Percentiles rank a stretch among this genome's conserved stretches.
These are phyloP conservation scores for Cephus nigrinus DNA, from an alignment of 2,888 invertebrate genomes.

Conservation along the genomic window DNA sequence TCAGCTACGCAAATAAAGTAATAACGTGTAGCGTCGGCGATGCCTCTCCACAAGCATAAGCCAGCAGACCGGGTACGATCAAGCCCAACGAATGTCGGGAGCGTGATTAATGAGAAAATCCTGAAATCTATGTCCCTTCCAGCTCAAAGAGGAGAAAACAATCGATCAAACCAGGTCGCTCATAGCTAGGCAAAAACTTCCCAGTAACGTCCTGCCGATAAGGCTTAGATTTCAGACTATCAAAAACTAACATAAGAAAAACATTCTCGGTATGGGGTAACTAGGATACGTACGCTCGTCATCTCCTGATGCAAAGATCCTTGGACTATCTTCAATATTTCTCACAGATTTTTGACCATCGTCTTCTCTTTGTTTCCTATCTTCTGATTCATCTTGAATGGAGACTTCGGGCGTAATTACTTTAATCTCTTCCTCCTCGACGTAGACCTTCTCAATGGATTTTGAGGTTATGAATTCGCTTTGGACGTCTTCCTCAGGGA, in stretches of 20 bases:
- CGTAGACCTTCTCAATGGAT: not conserved
- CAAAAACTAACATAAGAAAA: not conserved
- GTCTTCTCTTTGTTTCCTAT: not conserved
- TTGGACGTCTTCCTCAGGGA: not conserved
- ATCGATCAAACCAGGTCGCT: not conserved
- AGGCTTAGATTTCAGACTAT: not conserved
- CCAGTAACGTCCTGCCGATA: not conserved
- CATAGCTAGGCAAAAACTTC: not conserved
- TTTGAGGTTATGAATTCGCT: not conserved
- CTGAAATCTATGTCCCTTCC: not conserved
- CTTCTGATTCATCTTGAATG: slow-evolving; percentile 24
- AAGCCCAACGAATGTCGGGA: not conserved
- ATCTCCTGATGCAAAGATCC: not conserved
- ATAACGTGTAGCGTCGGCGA: not conserved
- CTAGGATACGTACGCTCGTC: not conserved
- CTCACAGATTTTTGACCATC: not conserved
- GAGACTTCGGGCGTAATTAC: not conserved
- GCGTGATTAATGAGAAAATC: slow-evolving; percentile 2
- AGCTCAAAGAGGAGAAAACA: not conserved
- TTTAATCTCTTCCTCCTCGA: not conserved
- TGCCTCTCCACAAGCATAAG: not conserved
- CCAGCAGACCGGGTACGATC: not conserved
- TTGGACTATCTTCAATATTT: not conserved
- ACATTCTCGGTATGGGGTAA: not conserved
- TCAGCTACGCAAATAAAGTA: slow-evolving; percentile 1